Conservation (phyloP, 2,797 vertebrate species). For the Tauraco hartlaubi region DNA sequence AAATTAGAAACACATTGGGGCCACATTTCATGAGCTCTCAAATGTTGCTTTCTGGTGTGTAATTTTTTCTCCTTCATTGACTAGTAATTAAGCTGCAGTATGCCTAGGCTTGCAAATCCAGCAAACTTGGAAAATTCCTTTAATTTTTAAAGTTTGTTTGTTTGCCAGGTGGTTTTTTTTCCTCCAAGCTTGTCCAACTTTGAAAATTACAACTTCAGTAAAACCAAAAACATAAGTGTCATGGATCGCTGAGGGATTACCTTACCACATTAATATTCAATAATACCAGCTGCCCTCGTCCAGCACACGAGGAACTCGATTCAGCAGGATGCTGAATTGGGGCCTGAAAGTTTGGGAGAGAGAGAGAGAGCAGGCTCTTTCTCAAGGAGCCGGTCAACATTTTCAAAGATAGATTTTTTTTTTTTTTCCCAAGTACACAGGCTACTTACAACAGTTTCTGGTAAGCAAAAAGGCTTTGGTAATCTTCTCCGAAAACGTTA, state of each 20-base stretch:
- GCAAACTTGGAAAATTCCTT: constrained; percentile 67
- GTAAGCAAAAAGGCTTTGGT: background rate
- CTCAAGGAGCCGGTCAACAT: background rate
- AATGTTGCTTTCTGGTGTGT: constrained; percentile 28
- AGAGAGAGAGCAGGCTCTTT: background rate
- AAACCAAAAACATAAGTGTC: constrained; percentile 67
- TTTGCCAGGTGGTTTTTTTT: constrained; percentile 67
- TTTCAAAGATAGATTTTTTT: background rate
- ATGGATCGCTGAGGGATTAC: constrained; percentile 49
- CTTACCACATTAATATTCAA: constrained; percentile 56
- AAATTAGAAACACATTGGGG: constrained; percentile 17
- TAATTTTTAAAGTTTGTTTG: constrained; percentile 69
- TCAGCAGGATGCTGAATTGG: background rate
- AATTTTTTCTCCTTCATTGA: constrained; percentile 61
- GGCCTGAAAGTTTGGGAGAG: background rate
- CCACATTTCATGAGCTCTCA: constrained; percentile 21
- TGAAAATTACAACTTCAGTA: constrained; percentile 67
- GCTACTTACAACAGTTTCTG: background rate
- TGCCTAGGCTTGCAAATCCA: constrained; percentile 54
- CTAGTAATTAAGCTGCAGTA: constrained; percentile 55
- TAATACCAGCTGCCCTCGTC: constrained; percentile 28
- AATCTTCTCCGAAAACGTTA: background rate
- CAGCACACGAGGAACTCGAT: background rate
- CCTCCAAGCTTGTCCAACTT: constrained; percentile 45
- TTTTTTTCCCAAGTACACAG: background rate